Evolutionary conservation across 2,888 invertebrate species (phyloP), one percentile per base, ranked within the genome.

Genomic region (Ophraella communa): DNA sequence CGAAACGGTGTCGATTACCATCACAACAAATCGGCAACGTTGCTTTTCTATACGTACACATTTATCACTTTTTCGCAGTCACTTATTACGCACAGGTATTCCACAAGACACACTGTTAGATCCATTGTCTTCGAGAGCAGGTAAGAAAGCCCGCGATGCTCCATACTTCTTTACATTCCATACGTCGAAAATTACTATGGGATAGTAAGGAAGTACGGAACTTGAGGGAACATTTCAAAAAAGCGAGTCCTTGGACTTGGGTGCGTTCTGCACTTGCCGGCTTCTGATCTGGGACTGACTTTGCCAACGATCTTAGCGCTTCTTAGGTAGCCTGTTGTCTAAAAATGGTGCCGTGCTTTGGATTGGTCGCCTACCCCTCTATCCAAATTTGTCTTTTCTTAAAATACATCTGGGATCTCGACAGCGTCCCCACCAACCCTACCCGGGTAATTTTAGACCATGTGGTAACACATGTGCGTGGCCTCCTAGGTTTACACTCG

Each of bases 101-200:
- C 55, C 63, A 58, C 65, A 64, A 62, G 60, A 52, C 64, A 69
- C 67, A 60, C 10, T 20, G 55, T 55, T 57, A 7, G 59, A 63
- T 52, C 42, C 58, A 51, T 42, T 49, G 14, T 21, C 11, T 27
- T 10, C 17, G 3, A 33, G n/a, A n/a, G 45, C 3, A 23, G 47
- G 23, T 44, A 44, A 47, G n/a, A 47, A 53, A 61, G 64, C 65
- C 80, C 80, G 73, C 77, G 78, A 78, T 78, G 90, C 91, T 91
- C 92, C 92, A 92, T 92, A 94, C 94, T 95, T 95, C 95, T 94
- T 94, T 94, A 94, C 94, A 94, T 95, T 95, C 94, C 94, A 94
- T 94, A 94, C 85, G 89, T 88, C 84, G 80, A 84, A 87, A 86
- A 83, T 83, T 86, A 91, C 91, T 94, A 93, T 93, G 93, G 93